phyloP scores from a whole-genome alignment of 2,888 invertebrate species.

The Sinohyriopsis cumingii region DNA sequence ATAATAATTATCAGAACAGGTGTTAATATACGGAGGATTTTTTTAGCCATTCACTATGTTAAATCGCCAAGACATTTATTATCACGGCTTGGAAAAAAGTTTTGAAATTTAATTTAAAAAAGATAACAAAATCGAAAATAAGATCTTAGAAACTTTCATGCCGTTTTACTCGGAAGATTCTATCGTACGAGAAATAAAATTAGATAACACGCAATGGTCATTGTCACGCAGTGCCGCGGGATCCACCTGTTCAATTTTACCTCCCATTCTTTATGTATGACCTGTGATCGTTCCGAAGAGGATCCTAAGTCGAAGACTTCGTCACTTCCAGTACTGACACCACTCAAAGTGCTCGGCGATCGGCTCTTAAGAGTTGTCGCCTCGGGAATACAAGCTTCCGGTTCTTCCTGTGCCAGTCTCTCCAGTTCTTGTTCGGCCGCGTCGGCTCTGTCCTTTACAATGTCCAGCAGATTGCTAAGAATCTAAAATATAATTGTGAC shows the following conservation, averaged over 20 bases:
- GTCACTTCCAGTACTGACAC: constrained; percentile 65
- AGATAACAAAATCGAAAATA: no score
- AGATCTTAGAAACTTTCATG: no score
- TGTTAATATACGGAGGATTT: no score
- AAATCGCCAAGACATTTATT: no score
- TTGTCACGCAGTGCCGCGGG: no score
- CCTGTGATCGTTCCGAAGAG: constrained; percentile 36
- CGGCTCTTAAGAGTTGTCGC: constrained; percentile 22
- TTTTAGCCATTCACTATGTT: no score
- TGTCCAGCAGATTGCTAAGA: constrained; percentile 65
- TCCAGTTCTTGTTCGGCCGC: constrained; percentile 66
- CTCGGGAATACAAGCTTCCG: constrained; percentile 17
- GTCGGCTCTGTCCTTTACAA: constrained; percentile 69
- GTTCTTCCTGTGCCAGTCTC: constrained; percentile 42
- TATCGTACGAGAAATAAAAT: no score
- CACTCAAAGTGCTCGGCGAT: constrained; percentile 49
- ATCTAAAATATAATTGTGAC: constrained; percentile 34
- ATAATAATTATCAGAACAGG: no score
- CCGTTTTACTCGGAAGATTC: no score
- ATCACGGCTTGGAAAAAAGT: no score
- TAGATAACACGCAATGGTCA: no score
- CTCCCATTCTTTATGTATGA: constrained; percentile 60
- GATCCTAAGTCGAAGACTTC: constrained; percentile 61
- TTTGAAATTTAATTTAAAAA: no score
- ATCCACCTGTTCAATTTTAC: constrained; percentile 26